Evolutionary conservation across 2,113 vertebrate genomes (phyloP).

Genomic region (Leptodactylus fuscus): DNA sequence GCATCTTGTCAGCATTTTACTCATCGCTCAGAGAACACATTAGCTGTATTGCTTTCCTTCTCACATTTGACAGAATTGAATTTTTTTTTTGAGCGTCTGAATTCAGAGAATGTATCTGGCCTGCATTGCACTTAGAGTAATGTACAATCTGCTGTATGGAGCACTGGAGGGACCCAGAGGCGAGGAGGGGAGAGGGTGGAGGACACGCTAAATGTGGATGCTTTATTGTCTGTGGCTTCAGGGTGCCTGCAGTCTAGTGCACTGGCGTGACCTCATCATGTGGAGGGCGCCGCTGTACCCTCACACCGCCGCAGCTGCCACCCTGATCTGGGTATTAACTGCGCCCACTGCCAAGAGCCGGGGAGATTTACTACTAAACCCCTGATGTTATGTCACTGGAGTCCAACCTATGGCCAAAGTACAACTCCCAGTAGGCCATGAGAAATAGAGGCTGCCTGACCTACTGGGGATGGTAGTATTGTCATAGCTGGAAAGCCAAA

Average conservation of each 20-base stretch:
- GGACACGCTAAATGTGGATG: not conserved
- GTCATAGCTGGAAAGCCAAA: no score
- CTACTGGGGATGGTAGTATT: not conserved
- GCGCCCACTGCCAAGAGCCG: not conserved
- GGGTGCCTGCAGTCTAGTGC: not conserved
- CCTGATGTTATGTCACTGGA: not conserved
- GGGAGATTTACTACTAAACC: not conserved
- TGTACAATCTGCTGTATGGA: not conserved
- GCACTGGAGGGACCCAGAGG: slow-evolving; percentile 25
- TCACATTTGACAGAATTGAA: slow-evolving; percentile 21
- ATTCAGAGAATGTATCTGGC: not conserved
- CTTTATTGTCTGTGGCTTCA: not conserved
- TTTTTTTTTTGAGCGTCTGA: slow-evolving; percentile 29
- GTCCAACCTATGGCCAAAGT: not conserved
- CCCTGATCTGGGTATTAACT: not conserved
- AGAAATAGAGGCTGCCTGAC: no score
- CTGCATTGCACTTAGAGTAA: not conserved
- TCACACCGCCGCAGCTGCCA: not conserved
- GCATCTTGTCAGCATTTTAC: slow-evolving; percentile 20
- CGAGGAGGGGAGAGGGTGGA: slow-evolving; percentile 20
- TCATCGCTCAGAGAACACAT: slow-evolving; percentile 18
- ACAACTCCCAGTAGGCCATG: no score
- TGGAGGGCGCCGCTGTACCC: slow-evolving; percentile 1
- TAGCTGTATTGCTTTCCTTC: slow-evolving; percentile 5
- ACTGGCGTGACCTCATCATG: not conserved